phyloP scores from a whole-genome alignment of 2,888 invertebrate genomes.

The Chymomyza caudatula region DNA sequence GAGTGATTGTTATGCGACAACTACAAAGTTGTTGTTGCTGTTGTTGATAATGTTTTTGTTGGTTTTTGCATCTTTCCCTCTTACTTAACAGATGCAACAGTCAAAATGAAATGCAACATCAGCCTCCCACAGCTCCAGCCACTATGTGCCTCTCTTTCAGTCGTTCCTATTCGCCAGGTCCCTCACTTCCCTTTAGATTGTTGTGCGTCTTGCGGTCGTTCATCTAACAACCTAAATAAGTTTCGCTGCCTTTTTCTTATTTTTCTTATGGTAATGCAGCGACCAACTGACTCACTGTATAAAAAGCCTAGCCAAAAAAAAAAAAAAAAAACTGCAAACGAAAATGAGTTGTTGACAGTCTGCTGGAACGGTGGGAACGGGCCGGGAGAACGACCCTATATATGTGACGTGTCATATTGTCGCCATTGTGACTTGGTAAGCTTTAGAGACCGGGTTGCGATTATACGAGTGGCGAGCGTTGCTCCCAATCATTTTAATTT shows the following conservation, averaged over 20 bases:
- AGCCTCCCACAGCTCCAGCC: neutral
- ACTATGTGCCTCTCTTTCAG: neutral
- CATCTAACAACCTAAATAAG: slow-evolving; percentile 63
- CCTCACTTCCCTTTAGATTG: neutral
- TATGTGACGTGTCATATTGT: neutral
- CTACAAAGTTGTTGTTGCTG: neutral
- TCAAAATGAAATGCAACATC: slow-evolving; percentile 14
- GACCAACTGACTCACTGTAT: slow-evolving; percentile 41
- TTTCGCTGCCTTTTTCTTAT: slow-evolving; percentile 46
- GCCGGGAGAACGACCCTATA: neutral
- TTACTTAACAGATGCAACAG: slow-evolving; percentile 38
- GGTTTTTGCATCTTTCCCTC: slow-evolving; percentile 16
- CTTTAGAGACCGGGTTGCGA: neutral
- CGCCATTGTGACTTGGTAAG: neutral
- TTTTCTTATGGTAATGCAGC: slow-evolving; percentile 15
- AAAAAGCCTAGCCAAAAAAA: slow-evolving; percentile 40
- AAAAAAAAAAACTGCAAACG: slow-evolving; percentile 22
- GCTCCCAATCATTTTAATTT: neutral
- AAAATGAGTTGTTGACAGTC: neutral
- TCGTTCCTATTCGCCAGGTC: neutral
- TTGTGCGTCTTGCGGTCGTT: slow-evolving; percentile 50
- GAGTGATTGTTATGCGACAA: slow-evolving; percentile 34
- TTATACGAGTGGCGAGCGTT: neutral
- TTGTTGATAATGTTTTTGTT: neutral
- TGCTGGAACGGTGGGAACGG: neutral